Evolutionary conservation across 1,140 invertebrate genomes (phyloP).

Genomic region (Brachionus paranguensis): DNA sequence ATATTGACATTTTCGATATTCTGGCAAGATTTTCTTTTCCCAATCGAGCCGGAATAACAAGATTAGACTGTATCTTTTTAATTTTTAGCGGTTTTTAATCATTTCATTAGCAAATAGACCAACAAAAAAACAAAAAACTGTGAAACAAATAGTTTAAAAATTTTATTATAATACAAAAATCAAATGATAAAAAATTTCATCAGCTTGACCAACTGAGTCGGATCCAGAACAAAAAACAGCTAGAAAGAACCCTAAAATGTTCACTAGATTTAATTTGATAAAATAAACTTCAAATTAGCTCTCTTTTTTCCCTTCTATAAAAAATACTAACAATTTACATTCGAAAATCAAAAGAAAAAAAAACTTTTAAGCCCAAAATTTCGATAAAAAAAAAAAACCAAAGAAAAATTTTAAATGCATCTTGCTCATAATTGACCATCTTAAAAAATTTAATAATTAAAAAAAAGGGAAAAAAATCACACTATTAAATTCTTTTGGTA

Average conservation of each 20-base stretch:
- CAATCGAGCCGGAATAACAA: too few species aligned
- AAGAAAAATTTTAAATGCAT: background rate
- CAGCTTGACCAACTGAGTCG: background rate
- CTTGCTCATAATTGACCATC: background rate
- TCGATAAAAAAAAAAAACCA: background rate
- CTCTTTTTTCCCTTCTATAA: background rate
- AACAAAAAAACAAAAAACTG: background rate
- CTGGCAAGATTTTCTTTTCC: too few species aligned
- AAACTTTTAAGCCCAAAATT: background rate
- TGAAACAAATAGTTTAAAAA: background rate
- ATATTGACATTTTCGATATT: too few species aligned
- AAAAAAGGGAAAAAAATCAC: background rate
- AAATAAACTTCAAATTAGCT: background rate
- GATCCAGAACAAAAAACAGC: background rate
- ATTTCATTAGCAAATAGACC: background rate
- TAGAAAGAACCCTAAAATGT: background rate
- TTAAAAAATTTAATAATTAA: background rate
- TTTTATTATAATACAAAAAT: background rate
- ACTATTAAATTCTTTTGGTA: slow-evolving; percentile 49
- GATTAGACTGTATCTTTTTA: too few species aligned
- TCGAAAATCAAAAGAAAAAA: background rate
- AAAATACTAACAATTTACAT: background rate
- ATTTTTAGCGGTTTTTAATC: too few species aligned
- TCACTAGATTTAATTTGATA: background rate
- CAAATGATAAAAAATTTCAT: background rate